Percentiles rank a stretch among this genome's conserved stretches.
These are phyloP conservation scores for Scaptomyza caliginosa DNA, from an alignment of 2,888 invertebrate species.

Conservation along the genomic window DNA sequence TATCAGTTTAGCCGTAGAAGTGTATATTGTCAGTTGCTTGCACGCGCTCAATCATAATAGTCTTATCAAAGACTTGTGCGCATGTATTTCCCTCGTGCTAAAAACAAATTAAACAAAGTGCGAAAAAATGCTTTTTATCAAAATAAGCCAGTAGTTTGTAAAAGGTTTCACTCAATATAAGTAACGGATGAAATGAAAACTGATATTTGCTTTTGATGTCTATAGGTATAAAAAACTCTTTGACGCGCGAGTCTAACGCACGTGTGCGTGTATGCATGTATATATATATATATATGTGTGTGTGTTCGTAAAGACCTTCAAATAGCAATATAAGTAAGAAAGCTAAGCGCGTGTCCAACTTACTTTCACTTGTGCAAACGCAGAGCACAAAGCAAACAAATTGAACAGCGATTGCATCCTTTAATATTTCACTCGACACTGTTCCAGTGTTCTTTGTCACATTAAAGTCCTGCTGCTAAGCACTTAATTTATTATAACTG, in stretches of 20 bases:
- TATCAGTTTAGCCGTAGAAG: constrained; percentile 54
- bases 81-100: constrained; percentile 48
- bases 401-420: constrained; percentile 31
- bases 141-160: background rate
- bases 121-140: constrained; percentile 16
- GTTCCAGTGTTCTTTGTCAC: constrained; percentile 7
- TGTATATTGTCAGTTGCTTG: constrained; percentile 49
- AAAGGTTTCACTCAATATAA: background rate
- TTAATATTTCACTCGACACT: constrained; percentile 12
- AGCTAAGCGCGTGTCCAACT: constrained; percentile 65
- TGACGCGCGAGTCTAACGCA: constrained; percentile 31
- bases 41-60: constrained; percentile 9
- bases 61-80: constrained; percentile 8
- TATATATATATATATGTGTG: constrained; percentile 6
- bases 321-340: constrained; percentile 59
- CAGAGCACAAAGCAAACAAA: constrained; percentile 17
- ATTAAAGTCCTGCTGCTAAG: constrained; percentile 5
- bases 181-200: constrained; percentile 37
- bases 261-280: constrained; percentile 33
- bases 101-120: constrained; percentile 30
- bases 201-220: constrained; percentile 52
- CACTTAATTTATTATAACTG: constrained; percentile 5
- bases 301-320: constrained; percentile 61
- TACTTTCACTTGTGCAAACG: constrained; percentile 56
- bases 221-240: constrained; percentile 23